Base-by-base conservation (phyloP, 2,888 invertebrate genomes). In the Amphipoea oculea region DNA sequence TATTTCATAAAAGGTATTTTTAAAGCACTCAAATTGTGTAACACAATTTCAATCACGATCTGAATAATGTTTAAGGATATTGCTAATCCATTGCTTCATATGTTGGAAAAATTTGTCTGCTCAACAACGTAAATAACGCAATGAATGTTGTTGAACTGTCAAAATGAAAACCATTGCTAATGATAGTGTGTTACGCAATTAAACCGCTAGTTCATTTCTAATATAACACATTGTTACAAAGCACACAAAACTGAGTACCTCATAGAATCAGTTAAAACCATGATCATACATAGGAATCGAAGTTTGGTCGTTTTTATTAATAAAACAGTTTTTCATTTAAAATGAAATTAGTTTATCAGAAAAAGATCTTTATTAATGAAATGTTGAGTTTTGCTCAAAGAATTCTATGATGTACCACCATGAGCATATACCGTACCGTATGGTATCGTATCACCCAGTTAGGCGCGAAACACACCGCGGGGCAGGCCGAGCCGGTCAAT, bases 251-350 rank as follows among this genome's bases (percentile, higher is more conserved):
- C 48, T 45, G 45, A 71, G 74, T 85, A 85, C 79, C 76, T 76
- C 77, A 66, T 42, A 23, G 20, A 63, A 48, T 65, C 67, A 57
- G 57, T n/a, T 57, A n/a, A 57, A 57, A 57, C 57, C 57, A 71
- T 62, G 67, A 67, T 76, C 5, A 42, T 62, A 86, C 4, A 36
- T 62, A 86, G 69, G 69, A 76, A 78, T 84, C 71, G 77, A 80
- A 66, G 75, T 72, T 88, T 87, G 89, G 87, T 87, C 88, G 42
- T 66, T 73, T 84, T 79, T 78, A 63, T 57, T 60, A 45, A 45
- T 71, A 71, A 69, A 80, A 78, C 36, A n/a, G 17, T 12, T 62
- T 40, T 70, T 36, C 2, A 0, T 29, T 63, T 54, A 4, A 48
- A 84, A 69, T 63, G 7, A 65, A 71, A 45, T 54, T 66, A 54